Conservation (phyloP, 2,797 vertebrate species). For the Sebastes variabilis region DNA sequence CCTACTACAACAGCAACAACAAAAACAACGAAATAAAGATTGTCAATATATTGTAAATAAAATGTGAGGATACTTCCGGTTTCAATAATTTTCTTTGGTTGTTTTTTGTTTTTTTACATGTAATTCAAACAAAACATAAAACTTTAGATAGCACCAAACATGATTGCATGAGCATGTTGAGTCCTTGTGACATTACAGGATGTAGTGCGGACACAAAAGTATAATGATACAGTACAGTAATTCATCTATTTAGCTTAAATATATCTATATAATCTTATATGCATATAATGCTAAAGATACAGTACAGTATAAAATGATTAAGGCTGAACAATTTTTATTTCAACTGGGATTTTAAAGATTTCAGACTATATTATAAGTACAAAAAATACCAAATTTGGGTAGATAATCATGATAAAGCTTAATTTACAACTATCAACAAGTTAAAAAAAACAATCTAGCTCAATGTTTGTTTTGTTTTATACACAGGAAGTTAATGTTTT, state of each 20-base stretch:
- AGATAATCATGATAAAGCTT: slow-evolving; percentile 30
- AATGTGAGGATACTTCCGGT: slow-evolving; percentile 11
- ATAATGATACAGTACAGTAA: background rate
- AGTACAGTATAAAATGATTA: slow-evolving; percentile 44
- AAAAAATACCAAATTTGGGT: slow-evolving; percentile 47
- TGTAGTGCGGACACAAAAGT: slow-evolving; percentile 1
- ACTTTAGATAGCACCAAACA: slow-evolving; percentile 47
- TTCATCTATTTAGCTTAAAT: slow-evolving; percentile 19
- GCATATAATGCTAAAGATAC: slow-evolving; percentile 24
- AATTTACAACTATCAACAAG: slow-evolving; percentile 52
- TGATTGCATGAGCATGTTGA: slow-evolving; percentile 8
- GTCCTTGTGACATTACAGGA: background rate
- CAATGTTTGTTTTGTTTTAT: slow-evolving; percentile 11
- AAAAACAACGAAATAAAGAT: background rate
- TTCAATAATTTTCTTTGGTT: slow-evolving; percentile 42
- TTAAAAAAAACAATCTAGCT: slow-evolving; percentile 32
- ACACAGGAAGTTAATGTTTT: slow-evolving; percentile 6
- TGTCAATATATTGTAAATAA: background rate
- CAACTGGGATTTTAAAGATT: slow-evolving; percentile 34
- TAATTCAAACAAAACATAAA: slow-evolving; percentile 26
- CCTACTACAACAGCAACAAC: background rate
- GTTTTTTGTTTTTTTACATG: background rate
- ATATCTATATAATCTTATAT: slow-evolving; percentile 8
- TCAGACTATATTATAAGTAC: slow-evolving; percentile 39
- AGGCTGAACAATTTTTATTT: slow-evolving; percentile 18